These are phyloP conservation scores for Formica aserva DNA, from an alignment of 2,888 invertebrate species.

Conservation along the genomic window DNA sequence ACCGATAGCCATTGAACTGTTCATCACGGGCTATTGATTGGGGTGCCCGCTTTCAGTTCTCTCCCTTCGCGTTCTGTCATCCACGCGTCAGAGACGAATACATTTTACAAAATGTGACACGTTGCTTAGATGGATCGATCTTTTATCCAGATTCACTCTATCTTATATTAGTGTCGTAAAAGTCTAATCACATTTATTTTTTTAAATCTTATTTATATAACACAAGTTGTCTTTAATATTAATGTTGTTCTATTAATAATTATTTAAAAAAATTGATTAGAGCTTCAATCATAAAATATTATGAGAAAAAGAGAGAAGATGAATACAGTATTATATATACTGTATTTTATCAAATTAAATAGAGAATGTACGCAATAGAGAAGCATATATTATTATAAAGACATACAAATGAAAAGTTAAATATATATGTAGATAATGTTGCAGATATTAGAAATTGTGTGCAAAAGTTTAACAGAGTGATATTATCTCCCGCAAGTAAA, in stretches of 20 bases:
- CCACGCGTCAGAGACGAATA: conserved; percentile 51
- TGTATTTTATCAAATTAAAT: conserved; percentile 1
- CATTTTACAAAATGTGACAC: conserved; percentile 43
- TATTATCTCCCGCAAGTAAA: conserved; percentile 3
- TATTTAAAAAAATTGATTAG: conserved; percentile 2
- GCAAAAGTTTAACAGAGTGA: conserved; percentile 16
- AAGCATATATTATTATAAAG: background rate
- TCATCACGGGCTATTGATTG: conserved; percentile 78
- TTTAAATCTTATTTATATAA: background rate
- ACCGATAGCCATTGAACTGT: conserved; percentile 75
- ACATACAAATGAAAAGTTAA: background rate
- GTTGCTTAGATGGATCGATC: background rate
- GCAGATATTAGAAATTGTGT: background rate
- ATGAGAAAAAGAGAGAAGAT: too few species aligned
- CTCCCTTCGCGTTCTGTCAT: conserved; percentile 10
- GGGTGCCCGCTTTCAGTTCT: conserved; percentile 59
- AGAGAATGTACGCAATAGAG: background rate
- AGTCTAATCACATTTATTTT: background rate
- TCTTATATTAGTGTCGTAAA: background rate
- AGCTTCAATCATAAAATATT: background rate
- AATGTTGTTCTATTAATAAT: background rate
- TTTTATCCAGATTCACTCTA: background rate
- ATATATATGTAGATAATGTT: background rate
- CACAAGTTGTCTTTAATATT: background rate
- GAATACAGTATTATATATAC: background rate